Evolutionary conservation across 1,140 invertebrate species (phyloP), one percentile per base, ranked within the genome.

Genomic region (Papilio polyxenes): DNA sequence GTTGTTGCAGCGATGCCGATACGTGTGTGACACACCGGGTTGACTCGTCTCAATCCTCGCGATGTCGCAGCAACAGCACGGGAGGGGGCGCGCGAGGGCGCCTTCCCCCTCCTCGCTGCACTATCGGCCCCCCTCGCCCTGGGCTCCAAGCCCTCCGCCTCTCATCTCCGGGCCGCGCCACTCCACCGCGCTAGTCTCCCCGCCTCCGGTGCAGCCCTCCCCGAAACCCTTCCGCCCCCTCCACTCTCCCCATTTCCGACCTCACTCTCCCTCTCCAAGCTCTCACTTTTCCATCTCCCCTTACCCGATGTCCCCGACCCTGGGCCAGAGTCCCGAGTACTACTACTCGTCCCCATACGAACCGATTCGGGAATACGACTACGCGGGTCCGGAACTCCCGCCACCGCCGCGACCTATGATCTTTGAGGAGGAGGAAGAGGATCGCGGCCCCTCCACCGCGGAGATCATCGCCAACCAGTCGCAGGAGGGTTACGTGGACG

Each of bases 391-490:
- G 83, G 97, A 97, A 88, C 96, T 96, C 69, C 95, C 96, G 87
- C 95, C 94, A 80, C 96, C 96, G 75, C 95, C 96, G 85, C 92
- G 95, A 81, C 92, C 90, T 8, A 94, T 95, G 91, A 95, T 95
- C 83, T 95, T 95, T 83, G 93, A 96, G 88, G 96, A 96, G 89
- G 96, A 95, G 88, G 96, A 97, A 51, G 96, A 97, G 88, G 96
- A 96, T 80, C 95, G 96, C 83, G 97, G 97, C 44, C 97, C 96
- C 8, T 97, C 97, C 76, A 98, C 98, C 4, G 98, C 98, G 13
- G 98, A 98, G 90, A 98, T 98, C 83, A 98, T 99, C 83, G 98
- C 98, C 49, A 97, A 97, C 89, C 98, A 99, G 94, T 98, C 97
- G 82, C 98, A 99, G 94, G 98, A 98, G 95, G 93, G 93, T 74